Conservation (phyloP, 2,113 vertebrate species). For the Copsychus sechellarum region DNA sequence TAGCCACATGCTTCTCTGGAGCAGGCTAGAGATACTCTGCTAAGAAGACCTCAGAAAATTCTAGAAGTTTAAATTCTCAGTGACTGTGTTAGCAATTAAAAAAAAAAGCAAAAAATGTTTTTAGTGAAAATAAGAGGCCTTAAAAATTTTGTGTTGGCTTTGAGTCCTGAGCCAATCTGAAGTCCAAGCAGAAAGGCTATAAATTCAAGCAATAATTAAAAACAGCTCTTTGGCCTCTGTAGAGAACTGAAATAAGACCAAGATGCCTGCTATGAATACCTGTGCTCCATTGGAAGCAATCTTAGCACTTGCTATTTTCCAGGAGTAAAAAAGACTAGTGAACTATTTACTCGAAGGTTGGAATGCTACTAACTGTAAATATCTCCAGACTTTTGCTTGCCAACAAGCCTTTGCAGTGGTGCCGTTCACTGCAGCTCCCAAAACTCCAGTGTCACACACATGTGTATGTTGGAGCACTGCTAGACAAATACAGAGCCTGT, state of each 20-base stretch:
- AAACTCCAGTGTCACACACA: neutral
- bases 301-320: neutral
- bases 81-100: neutral
- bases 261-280: slow-evolving; percentile 8
- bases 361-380: slow-evolving; percentile 18
- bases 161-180: neutral
- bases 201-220: slow-evolving; percentile 24
- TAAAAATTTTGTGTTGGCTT: neutral
- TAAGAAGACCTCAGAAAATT: neutral
- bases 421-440: neutral
- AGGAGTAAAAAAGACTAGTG: neutral
- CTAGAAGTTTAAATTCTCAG: neutral
- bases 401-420: neutral
- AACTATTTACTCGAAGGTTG: neutral
- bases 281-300: neutral
- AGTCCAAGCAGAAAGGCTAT: neutral
- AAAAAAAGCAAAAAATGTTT: neutral
- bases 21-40: neutral
- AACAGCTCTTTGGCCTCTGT: neutral
- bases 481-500: neutral
- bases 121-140: neutral
- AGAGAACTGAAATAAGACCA: slow-evolving; percentile 2
- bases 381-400: neutral
- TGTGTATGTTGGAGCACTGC: neutral
- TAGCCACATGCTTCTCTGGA: neutral